Evolutionary conservation across 2,113 vertebrate species (phyloP).

Genomic region (Pontoporia blainvillei): DNA sequence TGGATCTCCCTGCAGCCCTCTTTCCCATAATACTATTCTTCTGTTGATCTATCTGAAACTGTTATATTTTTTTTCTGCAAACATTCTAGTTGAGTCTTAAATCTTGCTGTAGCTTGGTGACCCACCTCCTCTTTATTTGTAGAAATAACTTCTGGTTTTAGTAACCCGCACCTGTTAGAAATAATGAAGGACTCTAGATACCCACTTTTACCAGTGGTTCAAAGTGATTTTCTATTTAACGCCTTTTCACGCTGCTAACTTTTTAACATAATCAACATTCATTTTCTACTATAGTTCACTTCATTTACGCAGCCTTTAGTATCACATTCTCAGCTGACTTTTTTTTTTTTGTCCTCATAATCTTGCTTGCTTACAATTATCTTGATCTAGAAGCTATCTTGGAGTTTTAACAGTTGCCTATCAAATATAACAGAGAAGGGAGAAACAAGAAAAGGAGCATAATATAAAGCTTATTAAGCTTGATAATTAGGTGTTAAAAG

Average conservation of each 20-base stretch:
- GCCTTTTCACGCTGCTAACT: not conserved
- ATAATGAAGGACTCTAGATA: not conserved
- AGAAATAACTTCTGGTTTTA: not conserved
- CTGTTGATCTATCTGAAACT: not conserved
- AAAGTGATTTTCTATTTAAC: not conserved
- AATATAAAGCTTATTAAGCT: not conserved
- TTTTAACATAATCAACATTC: not conserved
- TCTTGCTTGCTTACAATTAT: not conserved
- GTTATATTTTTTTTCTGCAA: not conserved
- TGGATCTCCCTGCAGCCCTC: not conserved
- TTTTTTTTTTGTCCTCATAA: not conserved
- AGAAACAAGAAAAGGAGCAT: not conserved
- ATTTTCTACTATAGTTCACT: not conserved
- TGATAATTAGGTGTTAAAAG: not conserved
- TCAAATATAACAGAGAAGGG: not conserved
- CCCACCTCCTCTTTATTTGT: not conserved
- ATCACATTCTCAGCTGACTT: not conserved
- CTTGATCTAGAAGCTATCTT: not conserved
- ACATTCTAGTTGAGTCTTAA: not conserved
- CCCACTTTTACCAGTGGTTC: not conserved
- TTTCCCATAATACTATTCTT: not conserved
- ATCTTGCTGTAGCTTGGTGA: not conserved
- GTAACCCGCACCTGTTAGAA: not conserved
- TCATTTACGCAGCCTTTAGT: not conserved
- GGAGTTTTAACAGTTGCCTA: not conserved